A percentile compares a stretch with the other conserved stretches of the same genome.
Conservation (phyloP, 2,113 vertebrate species). For the Alexandromys fortis region DNA sequence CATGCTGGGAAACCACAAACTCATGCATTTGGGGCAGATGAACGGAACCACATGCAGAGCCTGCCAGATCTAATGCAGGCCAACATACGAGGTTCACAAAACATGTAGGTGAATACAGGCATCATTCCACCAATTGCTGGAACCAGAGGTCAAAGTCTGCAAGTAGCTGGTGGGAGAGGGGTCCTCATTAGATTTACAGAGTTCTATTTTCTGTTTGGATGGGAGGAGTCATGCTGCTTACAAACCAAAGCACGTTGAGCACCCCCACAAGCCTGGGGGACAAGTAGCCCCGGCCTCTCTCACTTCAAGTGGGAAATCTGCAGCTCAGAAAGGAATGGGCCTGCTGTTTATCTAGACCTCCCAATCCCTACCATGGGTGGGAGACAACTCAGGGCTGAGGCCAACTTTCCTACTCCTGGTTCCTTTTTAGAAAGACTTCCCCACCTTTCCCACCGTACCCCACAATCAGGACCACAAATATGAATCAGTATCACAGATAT, state of each 20-base stretch:
- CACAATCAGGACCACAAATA: background rate
- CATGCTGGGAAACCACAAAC: background rate
- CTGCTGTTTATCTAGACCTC: background rate
- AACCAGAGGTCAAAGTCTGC: background rate
- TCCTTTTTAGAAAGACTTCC: background rate
- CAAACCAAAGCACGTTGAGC: background rate
- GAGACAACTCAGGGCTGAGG: background rate
- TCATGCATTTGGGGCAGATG: background rate
- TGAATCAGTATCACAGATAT: background rate
- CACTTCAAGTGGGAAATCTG: background rate
- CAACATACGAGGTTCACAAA: background rate
- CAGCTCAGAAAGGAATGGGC: background rate
- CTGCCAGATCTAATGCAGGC: background rate
- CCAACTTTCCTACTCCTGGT: background rate
- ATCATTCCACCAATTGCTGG: background rate
- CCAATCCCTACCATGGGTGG: background rate
- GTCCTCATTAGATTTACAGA: background rate
- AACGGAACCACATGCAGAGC: background rate
- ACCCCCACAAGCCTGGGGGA: background rate
- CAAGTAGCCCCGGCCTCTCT: background rate
- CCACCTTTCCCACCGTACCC: background rate
- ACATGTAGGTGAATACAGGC: background rate
- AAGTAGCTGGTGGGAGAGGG: background rate
- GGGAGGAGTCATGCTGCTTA: background rate
- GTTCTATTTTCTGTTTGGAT: background rate